phyloP scores from a whole-genome alignment of 2,888 invertebrate genomes.

The Oligia fasciuncula region DNA sequence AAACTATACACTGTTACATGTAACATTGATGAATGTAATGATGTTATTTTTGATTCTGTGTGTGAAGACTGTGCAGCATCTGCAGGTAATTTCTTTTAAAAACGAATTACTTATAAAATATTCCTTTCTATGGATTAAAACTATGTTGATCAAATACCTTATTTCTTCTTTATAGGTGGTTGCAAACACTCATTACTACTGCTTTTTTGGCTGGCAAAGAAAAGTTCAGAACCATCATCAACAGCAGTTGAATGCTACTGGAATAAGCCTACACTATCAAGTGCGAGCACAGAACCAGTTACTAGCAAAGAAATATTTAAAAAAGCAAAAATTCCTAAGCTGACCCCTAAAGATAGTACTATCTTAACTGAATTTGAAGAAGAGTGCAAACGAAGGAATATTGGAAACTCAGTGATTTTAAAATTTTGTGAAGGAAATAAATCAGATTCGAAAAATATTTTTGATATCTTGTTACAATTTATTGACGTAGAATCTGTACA shows the following conservation, averaged over 20 bases:
- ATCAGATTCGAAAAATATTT: background rate
- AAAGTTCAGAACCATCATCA: too few relatives aligned
- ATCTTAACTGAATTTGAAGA: slow-evolving; percentile 5
- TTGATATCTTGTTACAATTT: slow-evolving; percentile 8
- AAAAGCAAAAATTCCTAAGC: background rate
- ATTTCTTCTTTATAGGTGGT: slow-evolving; percentile 9
- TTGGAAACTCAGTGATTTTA: background rate
- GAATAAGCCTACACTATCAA: too few relatives aligned
- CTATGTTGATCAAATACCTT: background rate
- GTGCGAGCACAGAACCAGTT: too few relatives aligned
- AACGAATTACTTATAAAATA: background rate
- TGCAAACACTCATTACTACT: slow-evolving; percentile 7
- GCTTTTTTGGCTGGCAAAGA: too few relatives aligned
- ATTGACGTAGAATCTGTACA: background rate
- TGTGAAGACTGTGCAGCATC: slow-evolving; percentile 31
- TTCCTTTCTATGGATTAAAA: slow-evolving; percentile 12
- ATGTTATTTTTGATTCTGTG: slow-evolving; percentile 12
- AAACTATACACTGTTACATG: slow-evolving; percentile 15
- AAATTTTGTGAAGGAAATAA: background rate
- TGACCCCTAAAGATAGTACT: background rate
- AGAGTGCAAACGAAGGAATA: background rate
- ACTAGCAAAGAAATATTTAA: too few relatives aligned
- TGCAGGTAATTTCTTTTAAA: slow-evolving; percentile 4
- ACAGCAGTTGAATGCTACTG: too few relatives aligned
- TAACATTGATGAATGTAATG: slow-evolving; percentile 1